Conservation (phyloP, 1,140 invertebrate genomes). For the Neodiprion virginianus region DNA sequence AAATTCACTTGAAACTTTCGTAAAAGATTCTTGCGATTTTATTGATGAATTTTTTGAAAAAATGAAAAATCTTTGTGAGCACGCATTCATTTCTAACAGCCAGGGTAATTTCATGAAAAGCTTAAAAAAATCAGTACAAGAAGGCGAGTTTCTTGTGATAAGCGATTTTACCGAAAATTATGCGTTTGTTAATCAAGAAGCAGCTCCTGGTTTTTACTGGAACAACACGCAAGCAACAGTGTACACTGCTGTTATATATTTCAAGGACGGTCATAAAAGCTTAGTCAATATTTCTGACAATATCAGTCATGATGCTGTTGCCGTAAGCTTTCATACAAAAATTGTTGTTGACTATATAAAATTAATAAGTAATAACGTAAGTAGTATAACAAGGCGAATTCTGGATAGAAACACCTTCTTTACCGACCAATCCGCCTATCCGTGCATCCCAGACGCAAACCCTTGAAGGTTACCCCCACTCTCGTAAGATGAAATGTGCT, state of each 20-base stretch:
- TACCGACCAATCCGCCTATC: too few relatives aligned
- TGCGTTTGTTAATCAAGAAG: constrained; percentile 36
- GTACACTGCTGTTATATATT: constrained; percentile 37
- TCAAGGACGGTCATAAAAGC: constrained; percentile 21
- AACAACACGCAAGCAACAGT: constrained; percentile 41
- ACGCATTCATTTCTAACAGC: constrained; percentile 16
- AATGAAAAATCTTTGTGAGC: constrained; percentile 8
- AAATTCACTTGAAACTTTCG: constrained; percentile 12
- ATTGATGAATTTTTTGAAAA: constrained; percentile 19
- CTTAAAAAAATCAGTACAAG: constrained; percentile 4
- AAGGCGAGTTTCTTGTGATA: constrained; percentile 12
- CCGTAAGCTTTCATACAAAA: constrained; percentile 10
- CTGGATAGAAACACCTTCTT: too few relatives aligned
- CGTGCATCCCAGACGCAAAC: too few relatives aligned
- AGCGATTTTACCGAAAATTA: constrained; percentile 40
- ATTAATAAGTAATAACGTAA: constrained; percentile 1
- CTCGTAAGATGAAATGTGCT: too few relatives aligned
- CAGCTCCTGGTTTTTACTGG: constrained; percentile 43
- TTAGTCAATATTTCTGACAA: constrained; percentile 27
- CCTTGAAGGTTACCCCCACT: too few relatives aligned
- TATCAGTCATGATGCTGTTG: constrained; percentile 18
- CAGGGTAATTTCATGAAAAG: constrained; percentile 20
- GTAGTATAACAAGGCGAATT: too few relatives aligned
- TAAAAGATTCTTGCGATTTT: constrained; percentile 13
- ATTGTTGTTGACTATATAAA: constrained; percentile 13